phyloP scores from a whole-genome alignment of 1,140 invertebrate genomes.

The Pseudoatta argentina region DNA sequence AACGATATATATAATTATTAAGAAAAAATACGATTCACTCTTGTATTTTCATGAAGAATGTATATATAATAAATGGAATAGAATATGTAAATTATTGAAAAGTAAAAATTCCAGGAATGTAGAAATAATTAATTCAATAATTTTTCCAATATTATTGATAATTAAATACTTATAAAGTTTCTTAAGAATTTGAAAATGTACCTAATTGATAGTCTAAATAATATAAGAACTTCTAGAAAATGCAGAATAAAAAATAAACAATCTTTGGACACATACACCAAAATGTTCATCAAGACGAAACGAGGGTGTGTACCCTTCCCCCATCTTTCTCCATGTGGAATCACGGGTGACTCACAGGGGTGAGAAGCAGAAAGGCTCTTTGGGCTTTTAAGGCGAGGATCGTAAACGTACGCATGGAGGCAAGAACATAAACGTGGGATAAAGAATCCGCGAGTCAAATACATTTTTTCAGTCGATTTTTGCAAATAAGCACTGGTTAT shows the following conservation, averaged over 20 bases:
- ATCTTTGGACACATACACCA: background rate
- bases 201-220: background rate
- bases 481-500: constrained; percentile 33
- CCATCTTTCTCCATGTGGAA: constrained; percentile 13
- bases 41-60: background rate
- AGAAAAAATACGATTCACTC: background rate
- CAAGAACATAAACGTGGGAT: constrained; percentile 54
- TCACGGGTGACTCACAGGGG: constrained; percentile 70
- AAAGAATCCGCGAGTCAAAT: constrained; percentile 63
- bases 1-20: background rate
- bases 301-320: background rate
- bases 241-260: constrained; percentile 3
- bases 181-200: background rate
- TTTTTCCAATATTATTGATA: background rate
- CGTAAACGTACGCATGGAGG: constrained; percentile 61
- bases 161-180: background rate
- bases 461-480: constrained; percentile 26
- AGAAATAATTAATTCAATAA: background rate
- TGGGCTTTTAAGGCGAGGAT: constrained; percentile 63
- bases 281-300: constrained; percentile 23
- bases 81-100: background rate
- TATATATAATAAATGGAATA: background rate
- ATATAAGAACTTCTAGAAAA: background rate
- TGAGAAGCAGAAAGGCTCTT: constrained; percentile 60
- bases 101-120: constrained; percentile 18